phyloP scores from a whole-genome alignment of 2,888 invertebrate species.

The Microplitis manilae region DNA sequence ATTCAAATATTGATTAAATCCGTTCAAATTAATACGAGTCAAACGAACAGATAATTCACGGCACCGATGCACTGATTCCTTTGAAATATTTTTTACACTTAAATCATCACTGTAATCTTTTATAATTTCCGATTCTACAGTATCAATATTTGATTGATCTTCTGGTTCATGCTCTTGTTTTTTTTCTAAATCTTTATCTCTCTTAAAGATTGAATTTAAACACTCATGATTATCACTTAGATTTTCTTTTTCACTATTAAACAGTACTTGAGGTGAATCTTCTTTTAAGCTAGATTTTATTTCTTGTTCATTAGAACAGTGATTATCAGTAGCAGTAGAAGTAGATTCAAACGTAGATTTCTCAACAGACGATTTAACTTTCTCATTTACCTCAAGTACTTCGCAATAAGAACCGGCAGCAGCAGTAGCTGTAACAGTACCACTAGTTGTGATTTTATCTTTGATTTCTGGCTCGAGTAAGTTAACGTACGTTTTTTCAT shows the following conservation, averaged over 20 bases:
- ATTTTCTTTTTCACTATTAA: not conserved
- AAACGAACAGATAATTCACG: conserved; percentile 15
- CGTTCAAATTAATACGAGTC: not conserved
- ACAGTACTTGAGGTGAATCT: not conserved
- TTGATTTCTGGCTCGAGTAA: conserved; percentile 1
- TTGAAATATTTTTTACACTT: not conserved
- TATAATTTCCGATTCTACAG: not conserved
- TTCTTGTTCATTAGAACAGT: not conserved
- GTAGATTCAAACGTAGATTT: not conserved
- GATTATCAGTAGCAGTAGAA: not conserved
- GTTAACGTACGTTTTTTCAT: not conserved
- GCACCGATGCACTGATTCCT: not conserved
- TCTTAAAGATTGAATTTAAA: not conserved
- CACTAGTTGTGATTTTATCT: conserved; percentile 7
- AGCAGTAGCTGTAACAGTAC: too few relatives aligned
- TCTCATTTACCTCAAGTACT: conserved; percentile 5
- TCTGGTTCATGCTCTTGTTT: not conserved
- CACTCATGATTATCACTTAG: not conserved
- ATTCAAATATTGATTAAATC: conserved; percentile 9
- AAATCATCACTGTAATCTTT: not conserved
- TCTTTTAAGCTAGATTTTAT: not conserved
- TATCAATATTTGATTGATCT: not conserved
- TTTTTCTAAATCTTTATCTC: not conserved
- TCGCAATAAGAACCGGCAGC: not conserved
- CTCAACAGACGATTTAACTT: not conserved